Conservation (phyloP, 2,113 vertebrate genomes). For the Halichoerus grypus region DNA sequence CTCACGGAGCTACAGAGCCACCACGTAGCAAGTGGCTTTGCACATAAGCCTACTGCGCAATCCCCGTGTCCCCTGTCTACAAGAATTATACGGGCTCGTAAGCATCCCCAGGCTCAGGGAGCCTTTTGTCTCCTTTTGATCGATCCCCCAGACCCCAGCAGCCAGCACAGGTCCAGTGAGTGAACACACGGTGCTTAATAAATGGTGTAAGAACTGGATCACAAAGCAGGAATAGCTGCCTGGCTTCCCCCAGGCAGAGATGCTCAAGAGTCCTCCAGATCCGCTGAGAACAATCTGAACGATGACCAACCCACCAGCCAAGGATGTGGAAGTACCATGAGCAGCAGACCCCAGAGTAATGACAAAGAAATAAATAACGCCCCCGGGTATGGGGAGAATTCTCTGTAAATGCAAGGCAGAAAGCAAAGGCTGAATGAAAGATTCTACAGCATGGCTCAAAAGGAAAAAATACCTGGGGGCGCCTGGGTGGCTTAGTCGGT, state of each 20-base stretch:
- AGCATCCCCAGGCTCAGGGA: neutral
- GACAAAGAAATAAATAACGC: neutral
- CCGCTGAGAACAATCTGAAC: neutral
- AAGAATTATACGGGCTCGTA: neutral
- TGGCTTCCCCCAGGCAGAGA: neutral
- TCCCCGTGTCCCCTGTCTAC: neutral
- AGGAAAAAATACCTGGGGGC: neutral
- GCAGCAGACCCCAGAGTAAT: neutral
- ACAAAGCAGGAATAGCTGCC: neutral
- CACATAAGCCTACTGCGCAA: neutral
- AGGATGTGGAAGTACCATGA: neutral
- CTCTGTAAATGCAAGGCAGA: neutral
- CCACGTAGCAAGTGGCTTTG: neutral
- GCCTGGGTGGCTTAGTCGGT: neutral
- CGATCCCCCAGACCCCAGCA: neutral
- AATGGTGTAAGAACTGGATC: neutral
- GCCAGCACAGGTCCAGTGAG: neutral
- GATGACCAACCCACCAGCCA: neutral
- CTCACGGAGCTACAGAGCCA: neutral
- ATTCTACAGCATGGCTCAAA: neutral
- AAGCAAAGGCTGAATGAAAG: neutral
- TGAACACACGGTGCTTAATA: neutral
- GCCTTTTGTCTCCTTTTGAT: neutral
- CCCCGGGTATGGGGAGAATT: neutral
- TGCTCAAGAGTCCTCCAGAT: neutral